Base-by-base conservation (phyloP, 37 sponge, comb jelly and placozoan genomes). In the Spongilla lacustris region DNA sequence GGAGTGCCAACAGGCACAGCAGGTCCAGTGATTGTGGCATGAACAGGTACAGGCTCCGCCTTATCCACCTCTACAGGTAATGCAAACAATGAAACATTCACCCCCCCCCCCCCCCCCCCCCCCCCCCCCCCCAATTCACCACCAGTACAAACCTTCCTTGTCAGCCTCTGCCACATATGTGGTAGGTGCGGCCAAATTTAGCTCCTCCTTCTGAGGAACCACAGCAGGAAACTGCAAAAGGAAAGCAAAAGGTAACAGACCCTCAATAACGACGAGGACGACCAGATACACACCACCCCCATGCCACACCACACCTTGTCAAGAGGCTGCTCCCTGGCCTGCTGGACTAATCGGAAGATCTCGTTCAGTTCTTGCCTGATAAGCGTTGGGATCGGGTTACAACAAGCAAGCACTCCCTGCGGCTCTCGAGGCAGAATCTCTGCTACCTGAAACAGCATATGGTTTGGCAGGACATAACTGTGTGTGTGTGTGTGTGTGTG, bases 381-480 rank as follows among this genome's bases (percentile, higher is more conserved):
- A 17, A 98, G 81, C n/a, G 90, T 91, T 3, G 98, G 98, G 38
- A 94, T 85, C 28, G 98, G 98, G 80, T 87, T 94, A 73, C 98
- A 96, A 49, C 96, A 96, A 0, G 95, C 99, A 77, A 98, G 79
- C 10, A 98, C 84, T 32, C 98, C 98, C 36, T 92, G 93, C 0
- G 85, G 74, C 46, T 94, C 97, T 22, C 91, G 74, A 17, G 98
- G 96, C 32, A 98, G 83, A 12, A 83, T 87, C 71, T 95, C 92
- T 1, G 95, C 66, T 71, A 98, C 94, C 81, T 98, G 97, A 48
- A 98, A 86, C 87, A 98, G 81, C 99, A 98, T 98, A 93, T 94
- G 93, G 74, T 92, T 94, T 21, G 99, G 99, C 19, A 98, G 90
- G 46, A 96, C 95, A 81, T 83, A 95, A 31, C 91, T 90, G 73